Percentiles rank a stretch among this genome's conserved stretches.
Conservation (phyloP, 2,797 vertebrate species). For the Acomys russatus region DNA sequence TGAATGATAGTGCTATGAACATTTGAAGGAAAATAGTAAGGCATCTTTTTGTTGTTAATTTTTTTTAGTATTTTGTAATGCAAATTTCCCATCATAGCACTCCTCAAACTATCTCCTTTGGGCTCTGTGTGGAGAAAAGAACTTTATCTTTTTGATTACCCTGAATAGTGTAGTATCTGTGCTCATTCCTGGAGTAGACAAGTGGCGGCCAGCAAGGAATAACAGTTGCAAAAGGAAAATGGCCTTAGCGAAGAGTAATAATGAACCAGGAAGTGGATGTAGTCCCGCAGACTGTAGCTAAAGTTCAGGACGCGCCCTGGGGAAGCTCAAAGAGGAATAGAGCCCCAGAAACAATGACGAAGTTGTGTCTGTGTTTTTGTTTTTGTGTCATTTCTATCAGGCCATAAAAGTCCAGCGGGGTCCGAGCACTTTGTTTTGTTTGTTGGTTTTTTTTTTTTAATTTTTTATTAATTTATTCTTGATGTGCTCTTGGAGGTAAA, state of each 20-base stretch:
- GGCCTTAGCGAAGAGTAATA: background rate
- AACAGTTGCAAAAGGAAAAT: background rate
- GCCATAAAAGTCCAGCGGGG: background rate
- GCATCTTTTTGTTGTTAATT: background rate
- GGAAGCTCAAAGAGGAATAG: background rate
- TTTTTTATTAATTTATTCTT: too few relatives aligned
- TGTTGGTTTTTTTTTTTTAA: too few relatives aligned
- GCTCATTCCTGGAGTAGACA: background rate
- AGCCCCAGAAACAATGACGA: too few relatives aligned
- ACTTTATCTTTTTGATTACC: constrained; percentile 17
- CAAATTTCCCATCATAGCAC: background rate
- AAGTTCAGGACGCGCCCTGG: background rate
- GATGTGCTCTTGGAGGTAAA: background rate
- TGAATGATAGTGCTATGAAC: background rate
- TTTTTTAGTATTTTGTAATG: background rate
- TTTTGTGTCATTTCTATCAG: background rate
- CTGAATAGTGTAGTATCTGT: background rate
- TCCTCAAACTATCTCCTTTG: background rate
- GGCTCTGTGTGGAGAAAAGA: background rate
- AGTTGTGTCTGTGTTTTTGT: background rate
- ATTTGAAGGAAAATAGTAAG: background rate
- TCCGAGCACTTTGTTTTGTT: background rate
- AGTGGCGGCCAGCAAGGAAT: background rate
- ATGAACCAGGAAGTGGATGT: background rate
- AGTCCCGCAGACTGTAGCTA: background rate